Evolutionary conservation across 2,113 vertebrate species (phyloP), one percentile per base, ranked within the genome.

Genomic region (Misgurnus anguillicaudatus): DNA sequence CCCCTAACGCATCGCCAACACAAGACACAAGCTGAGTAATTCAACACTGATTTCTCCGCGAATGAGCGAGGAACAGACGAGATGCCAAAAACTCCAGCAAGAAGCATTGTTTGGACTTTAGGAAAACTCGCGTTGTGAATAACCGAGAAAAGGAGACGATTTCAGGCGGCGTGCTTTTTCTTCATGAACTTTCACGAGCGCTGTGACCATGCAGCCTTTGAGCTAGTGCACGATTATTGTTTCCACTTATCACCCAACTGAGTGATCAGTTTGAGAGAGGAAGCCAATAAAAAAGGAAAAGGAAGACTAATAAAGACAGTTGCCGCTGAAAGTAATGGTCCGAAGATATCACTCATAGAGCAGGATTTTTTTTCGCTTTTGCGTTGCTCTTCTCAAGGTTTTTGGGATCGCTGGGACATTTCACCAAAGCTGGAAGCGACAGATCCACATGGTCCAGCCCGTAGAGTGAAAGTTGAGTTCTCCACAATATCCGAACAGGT

Each of bases 381-480:
- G 36, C 80, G 65, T 79, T 85, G 80, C 74, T 79, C 80, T 77
- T 77, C 36, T 41, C 21, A 81, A 80, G 83, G 78, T 81, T 85
- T 83, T 83, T 80, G 90, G 93, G 89, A 88, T 90, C 91, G 85
- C 88, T 88, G 90, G 91, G 91, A 88, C 86, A 82, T 86, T 81
- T 81, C 90, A 89, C 72, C 74, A 90, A 91, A 90, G 87, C 91
- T 90, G 90, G 89, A 89, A 90, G 87, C 79, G 84, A 90, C 83
- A 87, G 88, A 88, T 90, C 93, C 93, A 94, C 93, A 94, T 94
- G 93, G 91, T 94, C 92, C 90, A 90, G 90, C 89, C 90, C 88
- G 92, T 89, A 89, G 89, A 91, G 88, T 94, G 92, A 93, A 93
- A 93, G 88, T 92, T 93, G 90, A 92, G 88, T 92, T 93, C 92